Base-by-base conservation (phyloP, 2,888 invertebrate genomes). In the Theodoxus fluviatilis region DNA sequence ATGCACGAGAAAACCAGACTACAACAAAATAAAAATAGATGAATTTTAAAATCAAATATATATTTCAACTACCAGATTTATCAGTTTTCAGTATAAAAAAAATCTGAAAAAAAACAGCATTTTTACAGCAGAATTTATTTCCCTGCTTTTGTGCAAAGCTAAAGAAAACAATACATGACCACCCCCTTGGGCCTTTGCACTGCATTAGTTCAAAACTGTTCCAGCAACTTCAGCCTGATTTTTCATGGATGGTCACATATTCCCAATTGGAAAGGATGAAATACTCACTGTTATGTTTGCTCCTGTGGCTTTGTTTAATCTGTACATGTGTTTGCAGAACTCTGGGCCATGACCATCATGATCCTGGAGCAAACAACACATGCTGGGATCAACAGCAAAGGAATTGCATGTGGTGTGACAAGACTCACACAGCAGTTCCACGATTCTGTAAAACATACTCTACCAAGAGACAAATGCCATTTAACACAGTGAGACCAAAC, bases 341-440 rank as follows among this genome's bases (percentile, higher is more conserved):
- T 94, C 93, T 0, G 96, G 95, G 0, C 99, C 99, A 87, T 99
- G 98, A 0, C 94, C 97, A 86, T 96, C 94, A 79, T 95, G 91
- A 81, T 98, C 96, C 81, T 92, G 90, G 18, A 78, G 61, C 12
- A 67, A 15, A 57, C n/a, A 18, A 18, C 40, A n/a, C n/a, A n/a
- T n/a, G n/a, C n/a, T n/a, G n/a, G n/a, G n/a, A n/a, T n/a, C n/a
- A n/a, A n/a, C n/a, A n/a, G n/a, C n/a, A n/a, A n/a, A n/a, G n/a
- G n/a, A n/a, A n/a, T n/a, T n/a, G n/a, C n/a, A n/a, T n/a, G n/a
- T n/a, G n/a, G n/a, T n/a, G n/a, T n/a, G n/a, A n/a, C n/a, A n/a
- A n/a, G n/a, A n/a, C n/a, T n/a, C n/a, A 57, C 33, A 70, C 3
- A 65, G 67, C 73, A 37, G 57, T 9, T 63, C 4, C 25, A 18